A percentile compares a stretch with the other conserved stretches of the same genome.
Conservation (phyloP, 2,797 vertebrate genomes). For the Odontamblyopus lacepedii region DNA sequence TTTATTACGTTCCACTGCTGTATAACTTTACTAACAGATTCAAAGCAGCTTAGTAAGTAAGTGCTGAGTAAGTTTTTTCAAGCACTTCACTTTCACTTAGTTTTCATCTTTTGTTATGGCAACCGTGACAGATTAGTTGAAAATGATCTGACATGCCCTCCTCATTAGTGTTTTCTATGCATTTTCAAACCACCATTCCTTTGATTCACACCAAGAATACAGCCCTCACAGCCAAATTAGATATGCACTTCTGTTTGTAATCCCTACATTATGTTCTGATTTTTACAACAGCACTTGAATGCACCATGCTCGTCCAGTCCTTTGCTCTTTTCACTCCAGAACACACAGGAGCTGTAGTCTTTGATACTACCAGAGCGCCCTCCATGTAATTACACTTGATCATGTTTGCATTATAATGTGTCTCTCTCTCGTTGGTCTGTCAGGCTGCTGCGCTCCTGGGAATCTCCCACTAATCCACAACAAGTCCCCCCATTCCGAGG, state of each 20-base stretch:
- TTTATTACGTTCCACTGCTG: too few species aligned
- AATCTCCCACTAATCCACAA: constrained; percentile 64
- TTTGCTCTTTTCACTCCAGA: constrained; percentile 52
- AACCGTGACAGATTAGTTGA: background rate
- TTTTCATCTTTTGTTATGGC: too few species aligned
- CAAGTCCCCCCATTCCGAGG: constrained; percentile 45
- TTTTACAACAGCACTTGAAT: constrained; percentile 54
- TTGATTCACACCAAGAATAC: background rate
- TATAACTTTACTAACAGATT: too few species aligned
- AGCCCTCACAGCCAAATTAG: constrained; percentile 30
- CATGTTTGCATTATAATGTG: constrained; percentile 64
- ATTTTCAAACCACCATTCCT: background rate
- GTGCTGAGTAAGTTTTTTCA: too few species aligned
- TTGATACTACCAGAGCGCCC: constrained; percentile 68
- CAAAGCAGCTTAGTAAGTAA: too few species aligned
- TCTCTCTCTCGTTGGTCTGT: constrained; percentile 68
- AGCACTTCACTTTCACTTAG: too few species aligned
- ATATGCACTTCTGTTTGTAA: constrained; percentile 59
- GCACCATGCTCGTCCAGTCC: constrained; percentile 57
- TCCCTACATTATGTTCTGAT: constrained; percentile 50
- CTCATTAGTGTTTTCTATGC: background rate
- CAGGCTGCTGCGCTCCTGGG: constrained; percentile 60
- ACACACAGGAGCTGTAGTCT: constrained; percentile 54
- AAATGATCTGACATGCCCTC: background rate
- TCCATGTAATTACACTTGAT: constrained; percentile 78